These are phyloP conservation scores for Carcina quercana DNA, from an alignment of 2,888 invertebrate genomes.

Conservation along the genomic window DNA sequence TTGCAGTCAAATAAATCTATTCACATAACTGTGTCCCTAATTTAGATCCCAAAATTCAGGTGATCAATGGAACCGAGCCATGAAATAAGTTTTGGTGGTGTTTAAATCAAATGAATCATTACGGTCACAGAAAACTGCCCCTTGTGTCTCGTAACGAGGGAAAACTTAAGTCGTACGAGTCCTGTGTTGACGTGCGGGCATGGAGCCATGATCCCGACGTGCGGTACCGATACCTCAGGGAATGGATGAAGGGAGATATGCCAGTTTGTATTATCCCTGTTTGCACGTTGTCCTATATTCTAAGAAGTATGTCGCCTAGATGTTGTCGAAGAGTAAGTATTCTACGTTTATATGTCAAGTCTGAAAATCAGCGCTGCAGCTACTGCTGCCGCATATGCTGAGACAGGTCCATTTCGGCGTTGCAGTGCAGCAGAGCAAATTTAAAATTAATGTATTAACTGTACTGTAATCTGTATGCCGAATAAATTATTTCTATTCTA, in stretches of 20 bases:
- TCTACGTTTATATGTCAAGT: too few relatives aligned
- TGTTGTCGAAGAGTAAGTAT: slow-evolving; percentile 40
- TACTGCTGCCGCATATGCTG: too few relatives aligned
- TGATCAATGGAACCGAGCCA: slow-evolving; percentile 28
- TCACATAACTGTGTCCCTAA: background rate
- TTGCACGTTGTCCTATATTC: slow-evolving; percentile 30
- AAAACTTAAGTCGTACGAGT: slow-evolving; percentile 67
- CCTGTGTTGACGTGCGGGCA: slow-evolving; percentile 68
- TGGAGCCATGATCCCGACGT: slow-evolving; percentile 63
- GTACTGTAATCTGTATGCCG: too few relatives aligned
- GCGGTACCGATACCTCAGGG: slow-evolving; percentile 46
- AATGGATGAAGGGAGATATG: slow-evolving; percentile 62
- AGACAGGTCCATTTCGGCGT: too few relatives aligned
- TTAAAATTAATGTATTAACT: too few relatives aligned
- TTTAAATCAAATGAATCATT: slow-evolving; percentile 45
- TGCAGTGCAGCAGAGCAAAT: too few relatives aligned
- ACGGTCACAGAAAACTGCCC: slow-evolving; percentile 21
- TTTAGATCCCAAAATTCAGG: slow-evolving; percentile 35
- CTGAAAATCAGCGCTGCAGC: too few relatives aligned
- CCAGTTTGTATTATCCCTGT: slow-evolving; percentile 43
- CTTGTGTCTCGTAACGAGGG: slow-evolving; percentile 65
- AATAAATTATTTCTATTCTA: too few relatives aligned
- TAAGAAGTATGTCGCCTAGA: slow-evolving; percentile 43
- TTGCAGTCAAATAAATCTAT: too few relatives aligned
- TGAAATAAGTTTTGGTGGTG: slow-evolving; percentile 12